Conservation (phyloP, 2,888 invertebrate genomes). For the Ypsolopha scabrella region DNA sequence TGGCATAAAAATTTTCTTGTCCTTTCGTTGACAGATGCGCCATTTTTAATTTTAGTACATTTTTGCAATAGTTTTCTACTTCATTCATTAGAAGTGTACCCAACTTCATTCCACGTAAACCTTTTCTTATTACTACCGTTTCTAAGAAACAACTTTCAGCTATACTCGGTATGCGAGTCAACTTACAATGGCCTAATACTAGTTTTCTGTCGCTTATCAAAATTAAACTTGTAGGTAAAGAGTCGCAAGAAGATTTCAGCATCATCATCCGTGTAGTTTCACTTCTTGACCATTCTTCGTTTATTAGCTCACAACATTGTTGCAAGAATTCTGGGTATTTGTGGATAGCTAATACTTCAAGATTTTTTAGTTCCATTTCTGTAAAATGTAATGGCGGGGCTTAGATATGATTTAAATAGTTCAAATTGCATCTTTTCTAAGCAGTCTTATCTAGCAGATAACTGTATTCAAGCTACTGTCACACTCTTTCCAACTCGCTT, state of each 20-base stretch:
- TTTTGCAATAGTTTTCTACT: constrained; percentile 80
- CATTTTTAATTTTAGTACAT: constrained; percentile 70
- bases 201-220: constrained; percentile 66
- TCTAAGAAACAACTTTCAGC: constrained; percentile 82
- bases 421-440: no score
- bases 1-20: constrained; percentile 80
- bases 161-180: constrained; percentile 78
- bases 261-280: constrained; percentile 82
- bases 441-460: no score
- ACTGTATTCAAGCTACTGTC: no score
- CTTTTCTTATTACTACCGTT: constrained; percentile 82
- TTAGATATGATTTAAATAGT: no score
- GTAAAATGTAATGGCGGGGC: neutral
- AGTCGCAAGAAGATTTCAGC: constrained; percentile 78
- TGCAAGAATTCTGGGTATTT: constrained; percentile 77
- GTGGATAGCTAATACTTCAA: constrained; percentile 77
- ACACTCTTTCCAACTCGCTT: no score
- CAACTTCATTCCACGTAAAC: constrained; percentile 79
- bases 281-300: constrained; percentile 90
- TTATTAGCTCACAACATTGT: constrained; percentile 81
- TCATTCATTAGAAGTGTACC: constrained; percentile 81
- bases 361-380: constrained; percentile 34
- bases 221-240: constrained; percentile 78
- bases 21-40: constrained; percentile 80
- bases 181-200: constrained; percentile 84